Evolutionary conservation across 1,140 invertebrate genomes (phyloP).

Genomic region (Stegodyphus mimosarum): DNA sequence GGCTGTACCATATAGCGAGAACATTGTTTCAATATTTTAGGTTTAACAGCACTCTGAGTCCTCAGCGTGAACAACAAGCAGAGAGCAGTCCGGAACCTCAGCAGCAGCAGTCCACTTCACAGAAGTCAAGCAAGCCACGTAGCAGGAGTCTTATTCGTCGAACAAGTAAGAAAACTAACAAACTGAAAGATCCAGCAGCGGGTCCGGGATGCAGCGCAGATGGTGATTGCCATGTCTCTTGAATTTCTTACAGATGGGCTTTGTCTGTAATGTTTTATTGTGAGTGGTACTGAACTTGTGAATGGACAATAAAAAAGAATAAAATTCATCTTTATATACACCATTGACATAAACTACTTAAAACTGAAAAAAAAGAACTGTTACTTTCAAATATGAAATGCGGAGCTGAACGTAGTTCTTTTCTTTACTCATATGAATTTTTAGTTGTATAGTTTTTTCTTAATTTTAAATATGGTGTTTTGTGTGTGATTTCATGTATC

Average conservation of each 20-base stretch:
- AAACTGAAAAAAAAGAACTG: no score
- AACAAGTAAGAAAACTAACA: conserved; percentile 80
- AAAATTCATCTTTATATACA: no score
- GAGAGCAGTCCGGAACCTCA: conserved; percentile 33
- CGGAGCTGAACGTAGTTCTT: no score
- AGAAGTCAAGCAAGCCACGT: conserved; percentile 72
- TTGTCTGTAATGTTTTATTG: no score
- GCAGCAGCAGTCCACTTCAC: conserved; percentile 25
- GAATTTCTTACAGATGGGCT: background rate
- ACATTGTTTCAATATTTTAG: conserved; percentile 35
- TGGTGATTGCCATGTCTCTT: conserved; percentile 42
- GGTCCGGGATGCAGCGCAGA: conserved; percentile 39
- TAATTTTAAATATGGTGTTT: no score
- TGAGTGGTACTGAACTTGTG: no score
- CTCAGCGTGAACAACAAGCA: conserved; percentile 62
- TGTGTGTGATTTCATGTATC: no score
- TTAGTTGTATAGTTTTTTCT: no score
- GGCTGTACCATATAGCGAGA: background rate
- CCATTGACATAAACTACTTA: no score
- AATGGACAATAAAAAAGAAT: no score
- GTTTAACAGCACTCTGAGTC: conserved; percentile 65
- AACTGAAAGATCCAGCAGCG: conserved; percentile 53
- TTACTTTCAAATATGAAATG: no score
- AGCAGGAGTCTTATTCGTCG: conserved; percentile 81
- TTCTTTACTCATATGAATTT: no score